These are phyloP conservation scores for Diachasmimorpha longicaudata DNA, from an alignment of 1,140 invertebrate species.

Conservation along the genomic window DNA sequence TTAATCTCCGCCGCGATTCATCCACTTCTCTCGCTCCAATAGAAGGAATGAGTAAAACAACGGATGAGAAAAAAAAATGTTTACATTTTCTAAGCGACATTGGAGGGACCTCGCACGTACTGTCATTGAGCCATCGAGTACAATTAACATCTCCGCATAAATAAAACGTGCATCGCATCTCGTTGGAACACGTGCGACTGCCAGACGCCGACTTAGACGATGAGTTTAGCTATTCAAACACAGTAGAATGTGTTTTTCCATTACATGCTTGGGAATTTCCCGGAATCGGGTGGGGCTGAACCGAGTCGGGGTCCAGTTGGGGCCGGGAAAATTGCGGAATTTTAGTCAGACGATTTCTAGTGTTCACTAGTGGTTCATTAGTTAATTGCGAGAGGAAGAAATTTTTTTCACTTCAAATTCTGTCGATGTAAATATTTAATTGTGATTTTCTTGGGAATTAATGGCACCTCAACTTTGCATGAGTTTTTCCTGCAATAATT, in stretches of 20 bases:
- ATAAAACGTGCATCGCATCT: constrained; percentile 3
- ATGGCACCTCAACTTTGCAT: too few species aligned
- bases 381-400: too few species aligned
- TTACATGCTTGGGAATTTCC: not conserved
- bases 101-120: constrained; percentile 12
- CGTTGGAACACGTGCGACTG: not conserved
- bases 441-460: too few species aligned
- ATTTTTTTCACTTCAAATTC: too few species aligned
- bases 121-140: constrained; percentile 16
- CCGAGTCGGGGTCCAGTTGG: too few species aligned
- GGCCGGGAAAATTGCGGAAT: too few species aligned
- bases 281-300: too few species aligned
- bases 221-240: not conserved
- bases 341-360: too few species aligned
- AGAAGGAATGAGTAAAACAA: not conserved
- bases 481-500: too few species aligned
- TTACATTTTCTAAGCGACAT: not conserved
- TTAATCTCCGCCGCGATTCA: not conserved
- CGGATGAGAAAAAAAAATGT: not conserved
- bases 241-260: not conserved
- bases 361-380: too few species aligned
- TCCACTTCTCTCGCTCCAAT: too few species aligned
- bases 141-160: not conserved
- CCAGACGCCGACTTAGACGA: not conserved
- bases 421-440: too few species aligned